Evolutionary conservation across 2,113 vertebrate genomes (phyloP).

Genomic region (Zonotrichia leucophrys): DNA sequence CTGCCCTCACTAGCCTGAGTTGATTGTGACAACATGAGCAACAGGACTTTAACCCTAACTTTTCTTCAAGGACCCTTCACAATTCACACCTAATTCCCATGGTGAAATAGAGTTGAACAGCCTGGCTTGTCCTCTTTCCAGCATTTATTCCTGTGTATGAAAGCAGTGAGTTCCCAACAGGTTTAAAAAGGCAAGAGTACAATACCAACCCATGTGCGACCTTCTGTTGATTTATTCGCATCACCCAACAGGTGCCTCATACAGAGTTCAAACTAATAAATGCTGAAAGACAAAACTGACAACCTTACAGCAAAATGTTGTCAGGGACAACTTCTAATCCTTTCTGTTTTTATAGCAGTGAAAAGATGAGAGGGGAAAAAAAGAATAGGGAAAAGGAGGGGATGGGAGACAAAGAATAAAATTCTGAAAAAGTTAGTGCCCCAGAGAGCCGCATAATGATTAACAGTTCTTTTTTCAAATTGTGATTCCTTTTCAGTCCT

Average conservation of each 20-base stretch:
- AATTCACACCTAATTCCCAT: neutral
- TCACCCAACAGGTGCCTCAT: neutral
- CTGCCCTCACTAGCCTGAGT: neutral
- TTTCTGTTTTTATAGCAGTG: neutral
- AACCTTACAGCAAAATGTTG: neutral
- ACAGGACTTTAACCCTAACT: neutral
- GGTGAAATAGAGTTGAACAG: neutral
- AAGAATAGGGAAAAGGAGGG: neutral
- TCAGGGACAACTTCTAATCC: neutral
- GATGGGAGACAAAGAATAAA: neutral
- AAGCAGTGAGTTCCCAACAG: neutral
- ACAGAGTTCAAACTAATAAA: conserved; percentile 1
- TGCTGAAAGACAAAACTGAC: conserved; percentile 6
- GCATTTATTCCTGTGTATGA: neutral
- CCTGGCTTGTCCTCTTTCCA: neutral
- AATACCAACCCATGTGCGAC: neutral
- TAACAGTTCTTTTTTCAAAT: neutral
- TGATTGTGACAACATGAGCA: neutral
- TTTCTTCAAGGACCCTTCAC: neutral
- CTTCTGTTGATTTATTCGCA: conserved; percentile 37
- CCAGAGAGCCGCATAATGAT: neutral
- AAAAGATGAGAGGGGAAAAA: neutral
- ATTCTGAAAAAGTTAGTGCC: conserved; percentile 1
- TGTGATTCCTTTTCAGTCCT: neutral
- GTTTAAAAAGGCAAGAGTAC: neutral